phyloP scores from a whole-genome alignment of 2,113 vertebrate species.

The Megalops atlanticus region DNA sequence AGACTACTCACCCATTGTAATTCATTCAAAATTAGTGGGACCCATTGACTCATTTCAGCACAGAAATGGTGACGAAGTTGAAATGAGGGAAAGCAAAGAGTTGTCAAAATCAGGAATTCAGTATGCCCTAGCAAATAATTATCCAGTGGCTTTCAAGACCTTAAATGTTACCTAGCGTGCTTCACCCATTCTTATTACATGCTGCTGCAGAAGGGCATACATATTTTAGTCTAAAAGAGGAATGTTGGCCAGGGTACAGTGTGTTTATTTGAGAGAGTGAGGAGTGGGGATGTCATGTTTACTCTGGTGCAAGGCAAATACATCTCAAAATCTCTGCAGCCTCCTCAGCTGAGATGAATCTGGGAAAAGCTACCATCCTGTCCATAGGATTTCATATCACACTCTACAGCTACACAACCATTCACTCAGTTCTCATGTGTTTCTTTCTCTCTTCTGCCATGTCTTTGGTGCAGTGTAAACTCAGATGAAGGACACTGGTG shows the following conservation, averaged over 20 bases:
- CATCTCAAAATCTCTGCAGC: background rate
- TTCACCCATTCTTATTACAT: no score
- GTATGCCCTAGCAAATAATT: no score
- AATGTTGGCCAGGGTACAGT: background rate
- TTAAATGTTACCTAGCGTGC: no score
- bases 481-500: conserved; percentile 1
- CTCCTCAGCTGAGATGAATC: background rate
- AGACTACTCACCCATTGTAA: no score
- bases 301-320: background rate
- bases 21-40: no score
- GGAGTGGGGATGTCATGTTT: background rate
- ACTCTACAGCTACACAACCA: background rate
- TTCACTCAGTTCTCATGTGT: background rate
- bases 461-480: conserved; percentile 4
- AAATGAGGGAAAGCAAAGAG: no score
- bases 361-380: background rate
- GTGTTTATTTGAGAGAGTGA: background rate
- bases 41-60: no score
- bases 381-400: background rate
- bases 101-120: no score
- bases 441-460: conserved; percentile 1
- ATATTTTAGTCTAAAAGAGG: no score
- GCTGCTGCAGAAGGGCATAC: no score
- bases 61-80: no score
- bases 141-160: no score